phyloP scores from a whole-genome alignment of 92 coral and sea anemone genomes.

The Muricea muricata region DNA sequence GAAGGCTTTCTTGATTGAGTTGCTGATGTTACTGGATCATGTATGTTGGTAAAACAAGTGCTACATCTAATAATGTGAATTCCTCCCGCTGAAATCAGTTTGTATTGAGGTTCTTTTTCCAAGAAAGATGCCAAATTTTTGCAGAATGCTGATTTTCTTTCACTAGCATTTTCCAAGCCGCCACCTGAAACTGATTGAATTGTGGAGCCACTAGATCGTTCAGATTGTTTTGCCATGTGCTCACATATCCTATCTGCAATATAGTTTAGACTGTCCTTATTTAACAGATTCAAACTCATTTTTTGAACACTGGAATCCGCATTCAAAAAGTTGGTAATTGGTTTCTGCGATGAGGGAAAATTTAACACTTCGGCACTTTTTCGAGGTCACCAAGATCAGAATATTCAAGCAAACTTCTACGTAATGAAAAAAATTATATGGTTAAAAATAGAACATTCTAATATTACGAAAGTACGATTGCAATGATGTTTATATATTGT shows the following conservation, averaged over 20 bases:
- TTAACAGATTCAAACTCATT: slow-evolving; percentile 9
- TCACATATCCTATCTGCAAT: slow-evolving; percentile 1
- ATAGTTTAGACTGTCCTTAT: slow-evolving; percentile 14
- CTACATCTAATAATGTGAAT: background rate
- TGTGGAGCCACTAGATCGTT: background rate
- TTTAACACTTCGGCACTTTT: too few species aligned
- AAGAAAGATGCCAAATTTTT: background rate
- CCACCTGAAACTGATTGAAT: too few species aligned
- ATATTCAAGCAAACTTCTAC: too few species aligned
- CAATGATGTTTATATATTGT: too few species aligned
- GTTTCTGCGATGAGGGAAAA: too few species aligned
- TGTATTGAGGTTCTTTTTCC: slow-evolving; percentile 8
- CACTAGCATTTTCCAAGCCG: too few species aligned
- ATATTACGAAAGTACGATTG: too few species aligned
- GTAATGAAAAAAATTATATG: too few species aligned
- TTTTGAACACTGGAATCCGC: background rate
- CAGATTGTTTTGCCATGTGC: background rate
- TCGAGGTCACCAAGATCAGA: slow-evolving; percentile 6
- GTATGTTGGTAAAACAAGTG: background rate
- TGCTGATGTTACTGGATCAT: background rate
- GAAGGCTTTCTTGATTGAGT: background rate
- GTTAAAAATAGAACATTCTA: too few species aligned
- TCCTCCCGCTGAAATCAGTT: background rate
- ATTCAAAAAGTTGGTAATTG: slow-evolving; percentile 5
- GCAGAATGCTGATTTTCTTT: background rate